A percentile compares a stretch with the other conserved stretches of the same genome.
phyloP scores from a whole-genome alignment of 2,797 vertebrate genomes.

The Aselliscus stoliczkanus region DNA sequence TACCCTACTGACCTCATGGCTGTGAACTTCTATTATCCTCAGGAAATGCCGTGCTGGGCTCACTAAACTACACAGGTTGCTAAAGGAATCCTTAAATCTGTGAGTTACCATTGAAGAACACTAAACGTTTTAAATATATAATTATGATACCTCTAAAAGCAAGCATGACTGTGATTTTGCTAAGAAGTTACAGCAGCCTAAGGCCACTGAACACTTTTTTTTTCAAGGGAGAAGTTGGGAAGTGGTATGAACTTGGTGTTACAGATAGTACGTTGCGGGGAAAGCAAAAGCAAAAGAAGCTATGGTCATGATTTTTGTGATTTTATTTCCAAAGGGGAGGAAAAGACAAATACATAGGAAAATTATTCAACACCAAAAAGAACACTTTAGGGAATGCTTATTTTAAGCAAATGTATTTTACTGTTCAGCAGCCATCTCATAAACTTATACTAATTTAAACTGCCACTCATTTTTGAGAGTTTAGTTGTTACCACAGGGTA shows the following conservation, averaged over 20 bases:
- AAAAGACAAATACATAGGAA: not conserved
- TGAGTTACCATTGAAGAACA: not conserved
- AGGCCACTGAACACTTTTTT: not conserved
- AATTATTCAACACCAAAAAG: not conserved
- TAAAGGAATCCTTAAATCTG: constrained; percentile 39
- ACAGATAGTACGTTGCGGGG: not conserved
- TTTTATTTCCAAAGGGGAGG: not conserved
- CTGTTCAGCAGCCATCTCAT: not conserved
- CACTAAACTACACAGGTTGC: not conserved
- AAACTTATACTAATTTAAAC: not conserved
- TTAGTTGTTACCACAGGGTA: not conserved
- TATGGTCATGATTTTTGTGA: not conserved
- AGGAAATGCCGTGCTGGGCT: not conserved
- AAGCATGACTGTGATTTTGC: constrained; percentile 24
- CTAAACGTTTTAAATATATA: constrained; percentile 48
- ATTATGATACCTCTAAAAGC: constrained; percentile 48
- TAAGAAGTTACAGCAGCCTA: constrained; percentile 23
- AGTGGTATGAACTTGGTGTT: not conserved
- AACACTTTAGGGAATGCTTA: not conserved
- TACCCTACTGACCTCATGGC: not conserved
- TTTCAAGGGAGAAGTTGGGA: not conserved
- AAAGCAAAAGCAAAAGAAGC: not conserved
- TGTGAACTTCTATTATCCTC: not conserved
- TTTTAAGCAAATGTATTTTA: not conserved
- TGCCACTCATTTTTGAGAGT: not conserved